These are phyloP conservation scores for Pseudochaenichthys georgianus DNA, from an alignment of 2,797 vertebrate species.

Conservation along the genomic window DNA sequence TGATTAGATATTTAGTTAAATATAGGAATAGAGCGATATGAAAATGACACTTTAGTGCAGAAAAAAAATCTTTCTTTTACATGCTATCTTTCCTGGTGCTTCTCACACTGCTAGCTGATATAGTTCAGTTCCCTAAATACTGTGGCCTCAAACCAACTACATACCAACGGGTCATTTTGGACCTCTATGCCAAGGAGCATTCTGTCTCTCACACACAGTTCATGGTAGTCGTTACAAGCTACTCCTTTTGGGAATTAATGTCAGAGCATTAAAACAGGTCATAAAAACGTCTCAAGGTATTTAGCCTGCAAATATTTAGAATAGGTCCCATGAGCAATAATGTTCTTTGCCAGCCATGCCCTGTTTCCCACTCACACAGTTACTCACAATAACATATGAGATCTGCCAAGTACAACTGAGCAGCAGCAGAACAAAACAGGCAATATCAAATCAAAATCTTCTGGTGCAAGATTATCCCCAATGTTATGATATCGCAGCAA, in stretches of 20 bases:
- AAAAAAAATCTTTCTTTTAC: not conserved
- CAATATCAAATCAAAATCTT: not conserved
- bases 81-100: not conserved
- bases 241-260: conserved; percentile 22
- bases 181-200: not conserved
- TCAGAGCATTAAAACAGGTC: conserved; percentile 9
- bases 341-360: conserved; percentile 4
- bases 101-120: not conserved
- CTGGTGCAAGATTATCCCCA: not conserved
- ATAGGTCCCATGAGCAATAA: conserved; percentile 26
- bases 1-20: not conserved
- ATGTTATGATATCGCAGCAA: not conserved
- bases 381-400: conserved; percentile 15
- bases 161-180: not conserved
- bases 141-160: not conserved
- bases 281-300: conserved; percentile 39
- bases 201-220: conserved; percentile 1
- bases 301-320: conserved; percentile 41
- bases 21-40: not conserved
- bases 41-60: not conserved
- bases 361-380: conserved; percentile 33
- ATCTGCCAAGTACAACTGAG: conserved; percentile 25
- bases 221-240: not conserved
- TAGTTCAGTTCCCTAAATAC: not conserved
- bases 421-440: not conserved